These are phyloP conservation scores for Carollia perspicillata DNA, from an alignment of 2,113 vertebrate species.

Conservation along the genomic window DNA sequence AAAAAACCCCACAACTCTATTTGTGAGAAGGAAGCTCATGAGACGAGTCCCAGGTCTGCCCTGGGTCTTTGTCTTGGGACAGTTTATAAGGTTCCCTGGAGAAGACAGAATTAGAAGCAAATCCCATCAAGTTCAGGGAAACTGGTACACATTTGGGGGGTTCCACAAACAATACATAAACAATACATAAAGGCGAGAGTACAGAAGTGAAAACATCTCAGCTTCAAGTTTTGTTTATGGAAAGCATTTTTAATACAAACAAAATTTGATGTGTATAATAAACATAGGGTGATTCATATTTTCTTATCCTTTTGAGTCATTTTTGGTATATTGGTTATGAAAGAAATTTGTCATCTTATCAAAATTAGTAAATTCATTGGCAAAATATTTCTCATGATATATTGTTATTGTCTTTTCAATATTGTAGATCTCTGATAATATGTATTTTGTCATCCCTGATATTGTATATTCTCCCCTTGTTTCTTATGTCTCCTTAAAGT, in stretches of 20 bases:
- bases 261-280: neutral
- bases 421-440: neutral
- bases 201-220: neutral
- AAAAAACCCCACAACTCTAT: neutral
- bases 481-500: neutral
- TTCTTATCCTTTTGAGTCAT: neutral
- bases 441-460: neutral
- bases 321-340: neutral
- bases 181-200: neutral
- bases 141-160: neutral
- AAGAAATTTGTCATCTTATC: neutral
- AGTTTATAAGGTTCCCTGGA: neutral
- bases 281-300: neutral
- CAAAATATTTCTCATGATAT: neutral
- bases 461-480: neutral
- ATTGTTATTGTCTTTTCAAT: neutral
- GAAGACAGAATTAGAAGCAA: neutral
- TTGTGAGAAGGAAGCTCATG: neutral
- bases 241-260: neutral
- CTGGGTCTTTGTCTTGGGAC: neutral
- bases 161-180: neutral
- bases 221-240: neutral
- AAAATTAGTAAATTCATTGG: neutral
- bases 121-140: neutral
- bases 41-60: neutral